Conservation (phyloP, 2,797 vertebrate genomes). For the Pantherophis alleghaniensis region DNA sequence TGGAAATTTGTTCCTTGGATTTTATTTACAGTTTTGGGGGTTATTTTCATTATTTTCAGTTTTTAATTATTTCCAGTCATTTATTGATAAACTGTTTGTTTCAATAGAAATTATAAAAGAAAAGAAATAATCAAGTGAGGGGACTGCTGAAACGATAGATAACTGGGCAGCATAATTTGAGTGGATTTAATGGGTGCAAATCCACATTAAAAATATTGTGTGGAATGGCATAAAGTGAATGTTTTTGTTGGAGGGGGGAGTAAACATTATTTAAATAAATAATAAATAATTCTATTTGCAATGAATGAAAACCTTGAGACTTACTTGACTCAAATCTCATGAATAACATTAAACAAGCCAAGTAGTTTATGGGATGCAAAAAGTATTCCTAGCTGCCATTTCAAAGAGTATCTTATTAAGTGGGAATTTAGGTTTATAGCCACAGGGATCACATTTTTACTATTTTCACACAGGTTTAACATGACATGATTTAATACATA, state of each 20-base stretch:
- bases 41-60: neutral
- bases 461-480: neutral
- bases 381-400: neutral
- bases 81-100: neutral
- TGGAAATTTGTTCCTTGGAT: neutral
- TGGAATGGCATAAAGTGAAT: neutral
- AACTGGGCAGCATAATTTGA: neutral
- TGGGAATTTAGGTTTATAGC: neutral
- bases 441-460: neutral
- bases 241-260: too few relatives aligned
- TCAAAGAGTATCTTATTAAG: neutral
- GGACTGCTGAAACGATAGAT: neutral
- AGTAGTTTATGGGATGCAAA: neutral
- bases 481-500: slow-evolving; percentile 9
- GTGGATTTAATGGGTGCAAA: neutral
- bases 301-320: neutral
- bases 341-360: neutral
- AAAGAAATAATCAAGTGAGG: neutral
- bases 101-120: neutral
- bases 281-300: neutral
- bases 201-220: neutral
- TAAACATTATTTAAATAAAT: neutral
- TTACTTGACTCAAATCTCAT: neutral
- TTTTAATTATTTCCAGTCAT: neutral
- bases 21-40: neutral